Conservation (phyloP, 2,888 invertebrate species). For the Yponomeuta malinellus region DNA sequence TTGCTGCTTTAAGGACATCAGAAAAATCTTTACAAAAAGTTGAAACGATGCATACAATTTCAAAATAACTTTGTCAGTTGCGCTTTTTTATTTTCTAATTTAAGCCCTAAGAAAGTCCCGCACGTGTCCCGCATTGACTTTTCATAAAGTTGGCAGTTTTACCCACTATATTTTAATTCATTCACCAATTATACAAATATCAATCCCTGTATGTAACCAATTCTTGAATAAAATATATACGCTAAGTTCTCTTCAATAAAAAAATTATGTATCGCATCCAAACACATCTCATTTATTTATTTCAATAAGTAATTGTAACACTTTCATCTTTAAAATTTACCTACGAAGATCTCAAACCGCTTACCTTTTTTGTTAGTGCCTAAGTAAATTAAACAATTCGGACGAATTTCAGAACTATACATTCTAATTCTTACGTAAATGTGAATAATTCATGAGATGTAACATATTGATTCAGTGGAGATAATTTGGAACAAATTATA, state of each 20-base stretch:
- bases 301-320: constrained; percentile 51
- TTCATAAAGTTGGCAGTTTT: too few relatives aligned
- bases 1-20: too few relatives aligned
- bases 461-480: background rate
- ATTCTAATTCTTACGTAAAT: constrained; percentile 9
- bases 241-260: constrained; percentile 3
- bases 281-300: constrained; percentile 62
- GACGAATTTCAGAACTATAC: constrained; percentile 46
- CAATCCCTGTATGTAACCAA: too few relatives aligned
- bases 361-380: constrained; percentile 40
- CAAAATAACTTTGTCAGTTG: too few relatives aligned
- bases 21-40: too few relatives aligned
- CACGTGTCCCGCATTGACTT: too few relatives aligned
- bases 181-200: too few relatives aligned
- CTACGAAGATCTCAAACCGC: constrained; percentile 67
- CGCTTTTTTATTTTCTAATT: too few relatives aligned
- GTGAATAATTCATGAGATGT: background rate
- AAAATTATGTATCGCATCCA: constrained; percentile 41
- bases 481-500: background rate
- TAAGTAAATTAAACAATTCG: constrained; percentile 55
- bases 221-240: too few relatives aligned
- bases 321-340: constrained; percentile 50
- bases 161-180: too few relatives aligned
- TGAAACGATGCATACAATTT: too few relatives aligned
- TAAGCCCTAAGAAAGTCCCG: too few relatives aligned